Conservation (phyloP, 2,113 vertebrate species). For the Protobothrops mucrosquamatus region DNA sequence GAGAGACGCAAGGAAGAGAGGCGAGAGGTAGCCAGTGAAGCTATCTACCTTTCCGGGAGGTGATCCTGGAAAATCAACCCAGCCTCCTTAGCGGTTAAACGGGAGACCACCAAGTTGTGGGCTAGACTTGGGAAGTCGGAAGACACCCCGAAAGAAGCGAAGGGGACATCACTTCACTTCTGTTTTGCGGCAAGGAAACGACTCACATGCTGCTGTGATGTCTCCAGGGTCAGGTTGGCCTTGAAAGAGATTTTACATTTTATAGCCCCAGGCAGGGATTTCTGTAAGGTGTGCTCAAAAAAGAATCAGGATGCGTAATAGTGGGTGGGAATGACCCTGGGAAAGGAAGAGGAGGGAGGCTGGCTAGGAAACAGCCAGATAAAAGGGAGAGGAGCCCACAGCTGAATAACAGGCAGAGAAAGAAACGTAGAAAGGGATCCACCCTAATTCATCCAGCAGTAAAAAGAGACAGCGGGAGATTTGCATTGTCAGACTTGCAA, state of each 20-base stretch:
- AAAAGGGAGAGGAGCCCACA: background rate
- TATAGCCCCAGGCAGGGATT: background rate
- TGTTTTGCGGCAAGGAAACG: background rate
- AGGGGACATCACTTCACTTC: background rate
- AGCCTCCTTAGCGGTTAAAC: background rate
- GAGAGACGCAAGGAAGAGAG: background rate
- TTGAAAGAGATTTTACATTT: background rate
- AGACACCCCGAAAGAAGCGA: background rate
- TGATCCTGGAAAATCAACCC: background rate
- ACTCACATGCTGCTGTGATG: background rate
- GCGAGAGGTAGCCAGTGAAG: background rate
- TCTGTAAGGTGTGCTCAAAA: background rate
- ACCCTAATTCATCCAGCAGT: background rate
- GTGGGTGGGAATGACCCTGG: background rate
- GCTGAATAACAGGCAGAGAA: background rate
- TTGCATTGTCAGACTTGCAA: background rate
- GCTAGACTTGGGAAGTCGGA: background rate
- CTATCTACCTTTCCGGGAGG: rapidly evolving
- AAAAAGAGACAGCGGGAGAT: background rate
- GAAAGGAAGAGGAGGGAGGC: background rate
- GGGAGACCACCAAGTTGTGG: background rate
- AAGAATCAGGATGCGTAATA: background rate
- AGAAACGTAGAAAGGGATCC: background rate
- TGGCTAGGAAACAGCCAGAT: background rate
- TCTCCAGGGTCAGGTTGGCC: background rate